Base-by-base conservation (phyloP, 1,140 invertebrate species). In the Trichogramma pretiosum region DNA sequence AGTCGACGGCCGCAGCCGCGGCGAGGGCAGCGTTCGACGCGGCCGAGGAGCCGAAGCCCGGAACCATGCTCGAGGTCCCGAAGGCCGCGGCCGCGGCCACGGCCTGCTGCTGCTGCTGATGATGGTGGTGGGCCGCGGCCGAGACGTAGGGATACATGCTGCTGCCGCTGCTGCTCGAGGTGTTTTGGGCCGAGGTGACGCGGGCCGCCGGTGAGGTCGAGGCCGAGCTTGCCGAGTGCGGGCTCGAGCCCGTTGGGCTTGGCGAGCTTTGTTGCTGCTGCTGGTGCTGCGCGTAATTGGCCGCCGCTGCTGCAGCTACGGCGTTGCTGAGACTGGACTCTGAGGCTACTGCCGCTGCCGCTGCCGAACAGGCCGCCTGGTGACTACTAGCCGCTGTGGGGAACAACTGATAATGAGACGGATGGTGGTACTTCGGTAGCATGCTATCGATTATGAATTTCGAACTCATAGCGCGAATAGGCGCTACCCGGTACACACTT, bases 371-470 rank as follows among this genome's bases (percentile, higher is more conserved):
- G 48, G 72, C 74, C 57, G 72, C 74, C 41, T 60, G 60, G 63
- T 55, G 69, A 46, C 73, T 70, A 44, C 75, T 74, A 32, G 73
- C 69, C 56, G 65, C 73, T 52, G 70, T 67, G 65, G 77, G 77
- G 57, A 80, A 72, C 60, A 79, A 77, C 56, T 80, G 77, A 74
- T 81, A 82, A 74, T 77, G 81, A 64, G 84, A 85, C 74, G 84
- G 84, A 41, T 52, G 50, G 67, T 85, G 82, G 76, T 93, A 93
- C 80, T 93, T 93, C 59, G 89, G 89, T 75, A 93, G 83, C 87
- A 93, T 92, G 79, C 87, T 91, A 87, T 93, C 89, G 77, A 93
- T 90, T 81, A 89, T 85, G 77, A 92, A 92, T 83, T 93, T 93
- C 74, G 85, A 88, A 84, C 85, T 92, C 89, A 93, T 92, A 46